Conservation (phyloP, 2,113 vertebrate genomes). For the Hemibates koningsi region DNA sequence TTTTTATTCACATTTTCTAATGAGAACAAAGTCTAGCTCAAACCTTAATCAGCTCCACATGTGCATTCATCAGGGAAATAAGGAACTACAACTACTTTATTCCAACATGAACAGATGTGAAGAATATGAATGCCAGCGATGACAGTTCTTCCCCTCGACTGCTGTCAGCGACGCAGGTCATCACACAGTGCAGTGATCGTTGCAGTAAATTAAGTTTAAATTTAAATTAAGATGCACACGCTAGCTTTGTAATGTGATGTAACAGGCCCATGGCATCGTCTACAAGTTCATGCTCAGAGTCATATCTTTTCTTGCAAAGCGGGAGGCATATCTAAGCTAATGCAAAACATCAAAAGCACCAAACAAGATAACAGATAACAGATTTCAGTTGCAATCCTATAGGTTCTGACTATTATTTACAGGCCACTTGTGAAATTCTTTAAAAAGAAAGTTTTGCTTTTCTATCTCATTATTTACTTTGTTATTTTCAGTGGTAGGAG, state of each 20-base stretch:
- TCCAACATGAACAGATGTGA: neutral
- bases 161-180: neutral
- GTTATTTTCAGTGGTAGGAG: constrained; percentile 78
- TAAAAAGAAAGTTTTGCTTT: neutral
- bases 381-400: neutral
- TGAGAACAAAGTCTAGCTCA: neutral
- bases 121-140: neutral
- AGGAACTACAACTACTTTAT: neutral
- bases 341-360: neutral
- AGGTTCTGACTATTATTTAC: neutral
- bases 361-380: neutral
- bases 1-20: neutral
- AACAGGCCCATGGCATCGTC: too few relatives aligned
- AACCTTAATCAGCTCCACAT: neutral
- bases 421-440: neutral
- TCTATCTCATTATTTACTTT: neutral
- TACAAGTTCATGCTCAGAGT: neutral
- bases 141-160: neutral
- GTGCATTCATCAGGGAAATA: neutral
- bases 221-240: neutral
- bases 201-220: neutral
- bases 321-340: neutral
- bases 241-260: neutral
- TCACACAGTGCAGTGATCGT: neutral
- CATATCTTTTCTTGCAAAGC: neutral